These are phyloP conservation scores for Phyllostomus hastatus DNA, from an alignment of 2,113 vertebrate species.

Conservation along the genomic window DNA sequence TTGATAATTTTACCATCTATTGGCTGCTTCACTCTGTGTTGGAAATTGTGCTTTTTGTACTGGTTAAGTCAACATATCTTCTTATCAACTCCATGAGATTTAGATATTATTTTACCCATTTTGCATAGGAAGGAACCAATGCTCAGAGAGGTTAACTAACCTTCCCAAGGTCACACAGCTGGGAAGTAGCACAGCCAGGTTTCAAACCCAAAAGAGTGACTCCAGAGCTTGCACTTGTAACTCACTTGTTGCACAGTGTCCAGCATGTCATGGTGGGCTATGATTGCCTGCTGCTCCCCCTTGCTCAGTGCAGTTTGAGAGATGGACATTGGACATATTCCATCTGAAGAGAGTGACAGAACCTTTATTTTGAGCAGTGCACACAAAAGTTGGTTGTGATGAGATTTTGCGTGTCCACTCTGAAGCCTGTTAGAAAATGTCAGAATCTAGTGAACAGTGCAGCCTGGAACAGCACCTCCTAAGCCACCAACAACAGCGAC, in stretches of 20 bases:
- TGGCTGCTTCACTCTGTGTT: not conserved
- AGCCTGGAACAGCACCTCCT: not conserved
- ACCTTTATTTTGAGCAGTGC: rapidly evolving
- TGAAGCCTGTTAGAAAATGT: not conserved
- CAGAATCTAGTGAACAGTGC: not conserved
- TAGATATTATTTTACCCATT: not conserved
- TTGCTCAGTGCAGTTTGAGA: not conserved
- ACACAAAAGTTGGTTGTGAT: too few relatives aligned
- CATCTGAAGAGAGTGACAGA: not conserved
- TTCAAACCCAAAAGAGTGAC: not conserved
- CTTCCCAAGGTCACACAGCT: not conserved
- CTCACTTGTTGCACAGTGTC: rapidly evolving
- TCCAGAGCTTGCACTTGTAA: rapidly evolving
- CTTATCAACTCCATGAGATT: not conserved
- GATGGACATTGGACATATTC: too few relatives aligned
- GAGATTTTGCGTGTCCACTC: not conserved
- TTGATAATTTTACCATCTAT: not conserved
- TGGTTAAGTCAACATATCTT: rapidly evolving
- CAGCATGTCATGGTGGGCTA: rapidly evolving
- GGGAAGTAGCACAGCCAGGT: not conserved
- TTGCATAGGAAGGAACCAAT: not conserved
- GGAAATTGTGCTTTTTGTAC: not conserved
- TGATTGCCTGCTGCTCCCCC: rapidly evolving
- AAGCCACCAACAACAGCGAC: rapidly evolving
- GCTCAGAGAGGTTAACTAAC: not conserved